Evolutionary conservation across 2,888 invertebrate species (phyloP).

Genomic region (Cremastobaeus sp.): DNA sequence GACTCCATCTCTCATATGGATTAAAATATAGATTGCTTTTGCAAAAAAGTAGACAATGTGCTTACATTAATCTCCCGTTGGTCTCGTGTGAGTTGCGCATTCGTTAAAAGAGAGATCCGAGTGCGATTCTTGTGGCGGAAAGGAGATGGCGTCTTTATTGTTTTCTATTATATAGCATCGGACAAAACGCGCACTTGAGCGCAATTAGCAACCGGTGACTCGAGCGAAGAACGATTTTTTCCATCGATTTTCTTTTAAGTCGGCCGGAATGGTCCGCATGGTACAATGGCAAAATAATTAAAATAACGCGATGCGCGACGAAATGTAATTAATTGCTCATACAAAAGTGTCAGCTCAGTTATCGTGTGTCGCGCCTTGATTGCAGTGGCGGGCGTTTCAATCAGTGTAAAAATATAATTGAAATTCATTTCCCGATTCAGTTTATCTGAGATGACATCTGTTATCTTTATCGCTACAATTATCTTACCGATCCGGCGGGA

Average conservation of each 20-base stretch:
- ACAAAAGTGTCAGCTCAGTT: neutral
- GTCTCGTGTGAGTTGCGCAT: no score
- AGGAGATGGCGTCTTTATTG: no score
- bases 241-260: constrained; percentile 4
- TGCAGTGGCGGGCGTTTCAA: neutral
- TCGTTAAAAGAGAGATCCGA: no score
- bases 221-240: constrained; percentile 5
- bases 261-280: constrained; percentile 6
- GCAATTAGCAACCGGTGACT: no score
- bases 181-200: no score
- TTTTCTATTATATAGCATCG: no score
- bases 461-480: constrained; percentile 32
- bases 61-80: no score
- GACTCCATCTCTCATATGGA: no score
- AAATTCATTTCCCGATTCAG: constrained; percentile 27
- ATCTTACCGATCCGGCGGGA: constrained; percentile 19
- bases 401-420: constrained; percentile 11
- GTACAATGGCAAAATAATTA: neutral
- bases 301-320: constrained; percentile 1
- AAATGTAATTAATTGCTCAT: constrained; percentile 7
- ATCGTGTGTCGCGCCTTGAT: constrained; percentile 4
- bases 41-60: no score
- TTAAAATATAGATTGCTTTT: no score
- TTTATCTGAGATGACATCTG: constrained; percentile 20
- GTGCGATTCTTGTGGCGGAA: no score